Base-by-base conservation (phyloP, 2,888 invertebrate genomes). In the Caenorhabditis virilis region DNA sequence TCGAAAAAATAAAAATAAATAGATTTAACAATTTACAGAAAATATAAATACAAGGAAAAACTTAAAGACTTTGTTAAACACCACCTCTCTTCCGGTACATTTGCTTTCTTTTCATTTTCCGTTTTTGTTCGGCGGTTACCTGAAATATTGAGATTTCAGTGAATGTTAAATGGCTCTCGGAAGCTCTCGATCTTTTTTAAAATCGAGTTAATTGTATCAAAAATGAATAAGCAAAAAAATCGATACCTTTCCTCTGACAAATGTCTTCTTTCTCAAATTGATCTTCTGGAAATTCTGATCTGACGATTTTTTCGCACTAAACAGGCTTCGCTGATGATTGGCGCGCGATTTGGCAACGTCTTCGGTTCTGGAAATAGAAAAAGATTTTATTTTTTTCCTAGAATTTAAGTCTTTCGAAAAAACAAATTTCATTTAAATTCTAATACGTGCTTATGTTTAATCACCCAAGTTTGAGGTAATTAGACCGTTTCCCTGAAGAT, bases 221-320 rank as follows among this genome's bases (percentile, higher is more conserved):
- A n/a, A n/a, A n/a, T n/a, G n/a, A n/a, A n/a, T n/a, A n/a, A n/a
- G n/a, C n/a, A n/a, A n/a, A n/a, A n/a, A 43, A 23, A 41, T 11
- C 33, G 6, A 41, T 13, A 70, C 59, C 46, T 76, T 74, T 54
- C 76, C 76, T 9, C 73, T 59, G 7, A 63, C 69, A 45, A 69
- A 74, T 36, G 50, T 49, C 43, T 74, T 74, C 56, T 76, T 76
- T 43, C 62, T 50, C 56, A 76, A 45, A 55, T 76, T 76, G 48
- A 76, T 69, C 22, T 62, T 68, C 25, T 74, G 70, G 52, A 70
- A 76, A 46, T 76, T 76, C 43, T 55, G 64, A 38, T 64, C 62
- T 9, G 16, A 42, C 55, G 1, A 23, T 25, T 30, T 30, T 30
- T 6, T 30, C 13, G 30, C 13, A 9, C 30, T 13, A 9, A 30